phyloP scores from a whole-genome alignment of 2,797 vertebrate species.

The Chloroceryle amazona region DNA sequence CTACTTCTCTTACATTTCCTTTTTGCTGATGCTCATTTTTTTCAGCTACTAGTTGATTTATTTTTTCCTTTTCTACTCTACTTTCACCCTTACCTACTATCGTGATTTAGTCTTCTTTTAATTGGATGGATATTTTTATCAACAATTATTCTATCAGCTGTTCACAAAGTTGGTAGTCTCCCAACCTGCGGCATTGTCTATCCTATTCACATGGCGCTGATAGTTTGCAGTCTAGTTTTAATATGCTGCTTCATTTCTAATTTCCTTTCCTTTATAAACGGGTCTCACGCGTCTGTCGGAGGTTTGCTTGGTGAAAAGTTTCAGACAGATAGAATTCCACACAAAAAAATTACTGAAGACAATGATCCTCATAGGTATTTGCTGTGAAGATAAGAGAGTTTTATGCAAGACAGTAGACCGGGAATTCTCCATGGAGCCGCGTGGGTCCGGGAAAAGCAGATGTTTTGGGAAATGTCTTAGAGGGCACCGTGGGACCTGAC shows the following conservation, averaged over 20 bases:
- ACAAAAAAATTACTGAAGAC: not conserved
- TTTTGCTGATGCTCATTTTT: not conserved
- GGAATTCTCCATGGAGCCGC: not conserved
- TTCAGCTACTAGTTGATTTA: not conserved
- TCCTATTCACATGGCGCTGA: not conserved
- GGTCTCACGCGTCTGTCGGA: not conserved
- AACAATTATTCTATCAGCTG: not conserved
- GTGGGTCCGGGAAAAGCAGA: not conserved
- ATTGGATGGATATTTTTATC: not conserved
- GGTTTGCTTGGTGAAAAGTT: not conserved
- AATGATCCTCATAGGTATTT: not conserved
- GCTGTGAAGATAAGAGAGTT: not conserved
- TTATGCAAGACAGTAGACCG: fast-evolving
- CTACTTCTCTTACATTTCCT: not conserved
- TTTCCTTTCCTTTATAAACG: not conserved
- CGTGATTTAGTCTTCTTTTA: not conserved
- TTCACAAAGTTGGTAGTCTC: not conserved
- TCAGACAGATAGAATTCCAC: not conserved
- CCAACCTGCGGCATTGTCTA: not conserved
- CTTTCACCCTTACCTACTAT: not conserved
- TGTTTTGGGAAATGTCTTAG: not conserved
- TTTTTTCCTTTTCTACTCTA: not conserved
- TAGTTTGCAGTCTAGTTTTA: not conserved
- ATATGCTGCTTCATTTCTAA: not conserved
- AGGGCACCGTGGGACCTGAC: not conserved